Evolutionary conservation across 2,113 vertebrate species (phyloP), one percentile per base, ranked within the genome.

Genomic region (Forbesichthys papilliferus): DNA sequence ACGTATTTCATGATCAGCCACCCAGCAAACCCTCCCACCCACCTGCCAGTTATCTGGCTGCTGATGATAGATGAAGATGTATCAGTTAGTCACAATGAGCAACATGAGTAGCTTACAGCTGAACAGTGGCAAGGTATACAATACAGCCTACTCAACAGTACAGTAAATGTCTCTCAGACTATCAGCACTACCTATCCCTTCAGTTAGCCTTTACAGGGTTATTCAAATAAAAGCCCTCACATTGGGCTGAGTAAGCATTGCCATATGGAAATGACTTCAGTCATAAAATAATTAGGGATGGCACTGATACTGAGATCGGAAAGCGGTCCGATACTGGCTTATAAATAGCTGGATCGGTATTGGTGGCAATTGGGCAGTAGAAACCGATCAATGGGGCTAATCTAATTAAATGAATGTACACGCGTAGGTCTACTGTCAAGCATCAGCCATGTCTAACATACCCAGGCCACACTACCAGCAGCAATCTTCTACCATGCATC

Each of bases 1-100:
- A 57, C 54, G 75, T 77, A 78, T 67, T 86, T 70, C 70, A 72
- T 80, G 74, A 82, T 80, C 74, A 82, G 74, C 68, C 48, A 48
- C 74, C 52, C 61, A 56, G 65, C 14, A 9, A 69, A 42, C 36
- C 36, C 36, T 4, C 36, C 36, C 36, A 42, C 7, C 55, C 56
- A 56, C 42, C 14, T 61, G 74, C 68, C 71, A 84, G 61, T 72
- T 80, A 66, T 67, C 48, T 64, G 67, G 53, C 66, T 73, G 74
- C 36, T 65, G 79, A 1, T 42, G 36, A 42, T 42, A 8, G 4
- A 42, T 42, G 36, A 42, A 42, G 36, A 42, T 72, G 81, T 80
- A 62, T 85, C 27, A 27, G 27, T 80, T 77, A 75, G 51, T 55
- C 14, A 7, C 1, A 68, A 57, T 11, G 57, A 77, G 13, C 60